Evolutionary conservation across 2,888 invertebrate species (phyloP), one percentile per base, ranked within the genome.

Genomic region (Melieria omissa): DNA sequence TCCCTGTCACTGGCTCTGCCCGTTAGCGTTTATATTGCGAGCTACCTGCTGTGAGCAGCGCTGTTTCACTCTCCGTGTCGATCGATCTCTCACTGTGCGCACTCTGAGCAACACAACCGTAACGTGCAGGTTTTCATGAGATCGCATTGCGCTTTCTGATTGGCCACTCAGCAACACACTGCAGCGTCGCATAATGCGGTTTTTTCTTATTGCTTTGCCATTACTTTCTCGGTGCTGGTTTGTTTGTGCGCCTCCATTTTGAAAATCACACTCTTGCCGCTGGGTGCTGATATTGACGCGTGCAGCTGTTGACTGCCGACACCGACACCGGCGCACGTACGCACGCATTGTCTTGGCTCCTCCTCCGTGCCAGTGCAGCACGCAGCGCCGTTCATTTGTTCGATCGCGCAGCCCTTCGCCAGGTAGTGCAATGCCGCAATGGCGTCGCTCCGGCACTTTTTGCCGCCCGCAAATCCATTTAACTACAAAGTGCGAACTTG

Each of bases 181-280:
- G 29, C 29, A 29, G 29, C 29, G 29, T 1, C 29, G 29, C 29
- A 29, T 29, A 29, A 29, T 29, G 2, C 29, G 29, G 29, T 3
- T 29, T 29, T 29, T 29, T 29, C 29, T 29, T 52, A 52, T n/a
- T 52, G 52, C 14, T 52, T 10, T 49, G 29, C 58, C 67, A 29
- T 49, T 49, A 64, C 44, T 49, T 44, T 45, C 47, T 44, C 65
- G 14, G 41, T 12, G 66, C 67, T 65, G 55, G 46, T 44, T 71
- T 65, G 66, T 58, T 65, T 72, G 58, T 65, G 44, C 60, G 60
- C 80, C 85, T 83, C 86, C 85, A 85, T 85, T 85, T 85, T 85
- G 82, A 82, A 84, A 81, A 79, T 79, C 77, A 78, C 80, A 79
- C 80, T 78, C 78, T 71, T 74, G 72, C 54, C 75, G 75, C 74